Percentiles rank a stretch among this genome's conserved stretches.
phyloP scores from a whole-genome alignment of 1,140 invertebrate genomes.

The Lasaia peninsularis region DNA sequence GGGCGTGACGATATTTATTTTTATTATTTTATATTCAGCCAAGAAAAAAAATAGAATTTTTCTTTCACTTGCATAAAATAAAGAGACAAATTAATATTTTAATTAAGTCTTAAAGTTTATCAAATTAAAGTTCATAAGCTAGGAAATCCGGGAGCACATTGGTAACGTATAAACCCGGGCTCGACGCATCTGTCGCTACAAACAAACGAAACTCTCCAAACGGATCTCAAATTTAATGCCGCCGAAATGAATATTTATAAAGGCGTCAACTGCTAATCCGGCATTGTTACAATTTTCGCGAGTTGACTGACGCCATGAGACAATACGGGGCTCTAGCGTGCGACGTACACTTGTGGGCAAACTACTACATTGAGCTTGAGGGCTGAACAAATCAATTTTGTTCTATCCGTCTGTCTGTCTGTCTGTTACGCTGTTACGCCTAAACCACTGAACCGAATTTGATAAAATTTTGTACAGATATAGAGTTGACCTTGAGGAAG shows the following conservation, averaged over 20 bases:
- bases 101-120: slow-evolving; percentile 7
- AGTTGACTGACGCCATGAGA: slow-evolving; percentile 61
- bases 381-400: too few species aligned
- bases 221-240: slow-evolving; percentile 58
- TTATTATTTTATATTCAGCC: too few species aligned
- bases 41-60: too few species aligned
- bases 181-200: slow-evolving; percentile 58
- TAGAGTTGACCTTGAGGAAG: too few species aligned
- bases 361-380: slow-evolving; percentile 13
- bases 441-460: too few species aligned
- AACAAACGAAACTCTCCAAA: slow-evolving; percentile 48
- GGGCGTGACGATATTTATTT: too few species aligned
- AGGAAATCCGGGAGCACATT: not conserved
- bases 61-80: too few species aligned
- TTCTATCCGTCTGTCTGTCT: too few species aligned
- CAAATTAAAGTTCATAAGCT: slow-evolving; percentile 8
- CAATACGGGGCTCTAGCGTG: slow-evolving; percentile 57
- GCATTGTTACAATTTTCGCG: slow-evolving; percentile 69
- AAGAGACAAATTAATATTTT: not conserved
- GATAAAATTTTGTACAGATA: too few species aligned
- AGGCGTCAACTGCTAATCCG: slow-evolving; percentile 71
- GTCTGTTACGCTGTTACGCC: too few species aligned
- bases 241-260: slow-evolving; percentile 73
- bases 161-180: slow-evolving; percentile 19
- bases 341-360: slow-evolving; percentile 38